Evolutionary conservation across 1,140 invertebrate genomes (phyloP), one percentile per base, ranked within the genome.

Genomic region (Aphidius ervi): DNA sequence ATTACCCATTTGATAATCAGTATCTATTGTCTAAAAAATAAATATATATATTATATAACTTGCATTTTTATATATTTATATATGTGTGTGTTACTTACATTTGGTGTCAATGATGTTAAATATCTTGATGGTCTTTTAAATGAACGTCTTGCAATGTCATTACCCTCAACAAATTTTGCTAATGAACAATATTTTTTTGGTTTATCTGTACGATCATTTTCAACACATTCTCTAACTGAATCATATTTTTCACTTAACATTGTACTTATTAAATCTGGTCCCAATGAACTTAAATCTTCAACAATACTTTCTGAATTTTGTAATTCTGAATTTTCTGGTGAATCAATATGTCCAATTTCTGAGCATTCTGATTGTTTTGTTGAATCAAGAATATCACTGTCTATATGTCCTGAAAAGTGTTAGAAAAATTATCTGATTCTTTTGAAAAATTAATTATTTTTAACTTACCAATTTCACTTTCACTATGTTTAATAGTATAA

Each of bases 161-260:
- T 90, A 42, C 88, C 88, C 78, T 91, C 89, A 62, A 87, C 87
- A 69, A 91, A 91, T 65, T 89, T 85, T 6, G 88, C 88, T 65
- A 91, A 77, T 70, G 87, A 88, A 68, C 87, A 88, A 72, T 86
- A 88, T 65, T 84, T 85, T 49, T 83, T 82, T 53, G 86, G 84
- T 64, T 81, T 74, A 4, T 77, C 77, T 2, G 63, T 48, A 16
- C 74, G 67, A 50, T 74, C 74, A 6, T 70, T 70, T 48, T 73
- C 70, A 6, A 78, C 60, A 53, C 73, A 71, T 48, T 77, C 76
- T 6, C 72, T 72, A 57, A 83, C 57, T 55, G 82, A 75, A 73
- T 82, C 66, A 64, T 82, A 74, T 67, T 77, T 80, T 47, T 81
- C 78, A 48, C 79, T 79, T 40, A 77, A 56, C 80, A 87, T 87